phyloP scores from a whole-genome alignment of 2,797 vertebrate genomes.

The Protosalanx chinensis region DNA sequence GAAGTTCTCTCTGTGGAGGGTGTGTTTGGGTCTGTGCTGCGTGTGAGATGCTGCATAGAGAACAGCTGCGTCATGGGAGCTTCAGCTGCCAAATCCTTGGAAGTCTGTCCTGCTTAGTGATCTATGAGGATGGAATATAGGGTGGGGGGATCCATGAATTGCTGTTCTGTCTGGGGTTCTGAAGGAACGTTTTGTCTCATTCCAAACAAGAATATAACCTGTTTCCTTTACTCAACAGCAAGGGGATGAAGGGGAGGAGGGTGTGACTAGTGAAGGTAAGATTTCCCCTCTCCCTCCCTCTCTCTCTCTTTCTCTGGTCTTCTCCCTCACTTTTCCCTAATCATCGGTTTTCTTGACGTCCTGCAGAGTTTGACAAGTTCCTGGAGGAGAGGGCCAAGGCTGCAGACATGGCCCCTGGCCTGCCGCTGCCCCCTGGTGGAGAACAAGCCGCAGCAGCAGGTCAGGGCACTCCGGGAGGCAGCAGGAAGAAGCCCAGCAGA shows the following conservation, averaged over 20 bases:
- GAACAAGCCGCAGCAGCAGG: constrained; percentile 59
- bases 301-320: neutral
- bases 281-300: neutral
- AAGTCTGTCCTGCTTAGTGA: too few species aligned
- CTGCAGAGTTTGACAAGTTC: constrained; percentile 96
- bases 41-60: neutral
- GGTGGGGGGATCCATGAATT: neutral
- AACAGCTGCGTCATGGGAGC: too few species aligned
- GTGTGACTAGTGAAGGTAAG: constrained; percentile 97
- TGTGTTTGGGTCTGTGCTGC: neutral
- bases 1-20: too few species aligned
- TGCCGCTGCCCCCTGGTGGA: constrained; percentile 82
- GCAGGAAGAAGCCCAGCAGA: constrained; percentile 83
- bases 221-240: constrained; percentile 73
- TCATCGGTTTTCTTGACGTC: neutral
- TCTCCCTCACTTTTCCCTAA: neutral
- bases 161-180: neutral
- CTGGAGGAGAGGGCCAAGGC: constrained; percentile 97
- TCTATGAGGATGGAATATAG: neutral
- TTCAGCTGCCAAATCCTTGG: too few species aligned
- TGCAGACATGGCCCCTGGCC: constrained; percentile 83
- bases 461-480: constrained; percentile 61
- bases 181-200: neutral
- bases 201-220: constrained; percentile 5
- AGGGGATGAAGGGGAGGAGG: constrained; percentile 91